Conservation (phyloP, 92 coral and sea anemone species). For the Muricea muricata region DNA sequence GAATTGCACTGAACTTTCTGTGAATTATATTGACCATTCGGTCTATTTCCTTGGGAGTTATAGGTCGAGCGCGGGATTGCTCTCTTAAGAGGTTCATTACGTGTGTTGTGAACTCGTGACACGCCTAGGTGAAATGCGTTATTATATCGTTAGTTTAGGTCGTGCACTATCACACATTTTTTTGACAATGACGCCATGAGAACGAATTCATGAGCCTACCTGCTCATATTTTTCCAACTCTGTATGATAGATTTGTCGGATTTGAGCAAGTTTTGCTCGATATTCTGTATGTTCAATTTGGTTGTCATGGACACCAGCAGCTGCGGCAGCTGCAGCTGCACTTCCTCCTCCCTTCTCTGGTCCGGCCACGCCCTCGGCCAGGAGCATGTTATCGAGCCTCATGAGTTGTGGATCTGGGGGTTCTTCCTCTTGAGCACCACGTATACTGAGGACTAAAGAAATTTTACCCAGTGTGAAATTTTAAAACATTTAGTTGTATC, state of each 20-base stretch:
- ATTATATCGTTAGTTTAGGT: no score
- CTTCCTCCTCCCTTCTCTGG: conserved; percentile 99
- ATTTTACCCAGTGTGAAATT: background rate
- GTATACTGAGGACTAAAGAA: conserved; percentile 85
- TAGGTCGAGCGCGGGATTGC: conserved; percentile 97
- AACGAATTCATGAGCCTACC: conserved; percentile 67
- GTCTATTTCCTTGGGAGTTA: conserved; percentile 96
- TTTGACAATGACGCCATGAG: no score
- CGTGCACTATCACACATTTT: no score
- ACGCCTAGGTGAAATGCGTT: conserved; percentile 69
- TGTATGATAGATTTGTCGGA: conserved; percentile 97
- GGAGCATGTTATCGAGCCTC: conserved; percentile 97
- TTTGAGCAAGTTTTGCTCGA: conserved; percentile 94
- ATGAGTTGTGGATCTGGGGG: conserved; percentile 99
- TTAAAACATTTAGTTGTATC: background rate
- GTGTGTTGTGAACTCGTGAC: conserved; percentile 98
- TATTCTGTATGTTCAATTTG: conserved; percentile 98
- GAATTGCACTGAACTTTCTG: conserved; percentile 99
- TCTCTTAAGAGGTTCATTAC: conserved; percentile 97
- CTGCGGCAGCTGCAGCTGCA: conserved; percentile 99
- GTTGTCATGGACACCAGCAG: conserved; percentile 99
- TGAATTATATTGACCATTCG: conserved; percentile 98
- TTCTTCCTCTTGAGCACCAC: conserved; percentile 99
- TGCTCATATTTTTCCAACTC: conserved; percentile 99
- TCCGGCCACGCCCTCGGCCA: conserved; percentile 99